Base-by-base conservation (phyloP, 2,888 invertebrate genomes). In the Esperia sulphurella region DNA sequence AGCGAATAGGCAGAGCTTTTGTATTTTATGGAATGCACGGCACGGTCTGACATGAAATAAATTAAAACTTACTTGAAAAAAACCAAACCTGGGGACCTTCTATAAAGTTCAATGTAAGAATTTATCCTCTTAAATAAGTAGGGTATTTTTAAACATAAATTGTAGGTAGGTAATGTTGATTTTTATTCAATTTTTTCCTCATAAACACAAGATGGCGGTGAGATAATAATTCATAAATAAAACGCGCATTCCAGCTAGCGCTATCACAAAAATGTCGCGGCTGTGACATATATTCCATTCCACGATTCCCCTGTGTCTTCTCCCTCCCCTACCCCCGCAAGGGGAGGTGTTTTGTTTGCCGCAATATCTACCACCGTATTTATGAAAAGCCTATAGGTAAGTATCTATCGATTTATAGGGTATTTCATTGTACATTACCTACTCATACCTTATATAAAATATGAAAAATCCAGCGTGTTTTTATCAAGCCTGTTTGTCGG, bases 241-340 rank as follows among this genome's bases (percentile, higher is more conserved):
- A 71, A 61, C 54, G 62, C 62, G 60, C 68, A 60, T 66, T 70
- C 68, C 70, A 21, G 21, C 21, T 3, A 5, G 71, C 71, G 73
- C 79, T 80, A 81, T 82, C 82, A 68, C 75, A 75, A 71, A 81
- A 83, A 79, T 73, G 79, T 77, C 75, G 72, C 62, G 64, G 59
- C 62, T 68, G 69, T 79, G 79, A 76, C 78, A 70, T 68, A 70
- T 75, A 75, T 79, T 72, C 66, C 73, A 77, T 75, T 68, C 57
- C 55, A 59, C 61, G 58, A 74, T 64, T 75, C 79, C 81, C 80
- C 64, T 50, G 70, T 54, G 71, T 51, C 59, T 61, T 55, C 63
- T 52, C 50, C 53, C 62, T 57, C 52, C 52, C 50, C 53, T 47
- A 46, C 57, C 10, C 31, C 31, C 48, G 46, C 57, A 57, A 59